Evolutionary conservation across 2,797 vertebrate species (phyloP).

Genomic region (Capromys pilorides): DNA sequence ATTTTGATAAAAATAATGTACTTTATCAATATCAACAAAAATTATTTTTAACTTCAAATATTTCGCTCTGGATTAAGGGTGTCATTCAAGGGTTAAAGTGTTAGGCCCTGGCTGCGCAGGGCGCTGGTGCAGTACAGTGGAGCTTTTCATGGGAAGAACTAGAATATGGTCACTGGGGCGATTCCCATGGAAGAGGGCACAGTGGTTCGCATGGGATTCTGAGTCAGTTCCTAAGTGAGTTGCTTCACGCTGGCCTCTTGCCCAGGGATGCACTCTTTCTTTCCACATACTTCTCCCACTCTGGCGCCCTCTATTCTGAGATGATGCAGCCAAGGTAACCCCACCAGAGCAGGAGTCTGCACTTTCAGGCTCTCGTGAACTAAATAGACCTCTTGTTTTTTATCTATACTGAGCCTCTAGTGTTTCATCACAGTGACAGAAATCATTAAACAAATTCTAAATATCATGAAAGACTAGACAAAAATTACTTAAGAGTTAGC

Average conservation of each 20-base stretch:
- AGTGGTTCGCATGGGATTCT: neutral
- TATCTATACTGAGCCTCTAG: neutral
- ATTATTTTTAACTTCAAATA: neutral
- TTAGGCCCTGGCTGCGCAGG: no score
- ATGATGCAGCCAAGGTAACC: neutral
- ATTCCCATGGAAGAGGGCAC: neutral
- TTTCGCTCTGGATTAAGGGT: neutral
- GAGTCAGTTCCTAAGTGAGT: neutral
- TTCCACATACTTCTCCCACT: neutral
- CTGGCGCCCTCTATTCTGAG: neutral
- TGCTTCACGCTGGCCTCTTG: neutral
- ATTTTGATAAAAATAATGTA: neutral
- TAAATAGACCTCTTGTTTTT: neutral
- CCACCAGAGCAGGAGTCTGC: neutral
- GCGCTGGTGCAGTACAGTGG: accelerated
- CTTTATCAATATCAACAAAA: neutral
- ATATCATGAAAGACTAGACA: neutral
- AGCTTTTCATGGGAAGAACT: neutral
- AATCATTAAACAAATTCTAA: neutral
- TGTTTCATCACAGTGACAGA: neutral
- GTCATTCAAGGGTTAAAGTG: no score
- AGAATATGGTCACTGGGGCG: neutral
- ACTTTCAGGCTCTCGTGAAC: neutral
- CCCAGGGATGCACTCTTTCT: neutral
- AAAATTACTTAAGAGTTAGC: neutral